phyloP scores from a whole-genome alignment of 2,797 vertebrate genomes.

The Coccyzus lansbergi region DNA sequence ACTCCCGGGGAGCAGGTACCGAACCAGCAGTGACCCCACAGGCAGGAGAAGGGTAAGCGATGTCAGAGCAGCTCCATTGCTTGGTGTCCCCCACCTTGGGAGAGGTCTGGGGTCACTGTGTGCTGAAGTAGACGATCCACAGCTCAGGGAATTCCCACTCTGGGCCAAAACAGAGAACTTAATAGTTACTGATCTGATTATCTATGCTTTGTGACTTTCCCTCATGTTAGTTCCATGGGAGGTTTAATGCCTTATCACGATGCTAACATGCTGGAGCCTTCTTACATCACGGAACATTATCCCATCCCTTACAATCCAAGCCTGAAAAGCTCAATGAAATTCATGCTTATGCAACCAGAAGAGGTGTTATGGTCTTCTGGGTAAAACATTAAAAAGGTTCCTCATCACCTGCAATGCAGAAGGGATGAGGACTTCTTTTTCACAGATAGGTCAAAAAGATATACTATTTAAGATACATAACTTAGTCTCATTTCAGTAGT shows the following conservation, averaged over 20 bases:
- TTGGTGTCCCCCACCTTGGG: rapidly evolving
- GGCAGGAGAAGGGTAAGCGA: neutral
- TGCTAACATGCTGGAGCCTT: neutral
- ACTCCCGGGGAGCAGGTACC: neutral
- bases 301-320: neutral
- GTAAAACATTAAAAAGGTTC: neutral
- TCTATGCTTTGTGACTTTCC: neutral
- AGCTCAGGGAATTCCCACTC: rapidly evolving
- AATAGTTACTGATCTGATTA: neutral
- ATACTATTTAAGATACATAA: neutral
- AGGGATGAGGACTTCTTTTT: neutral
- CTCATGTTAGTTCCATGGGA: neutral
- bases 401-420: neutral
- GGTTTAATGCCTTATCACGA: neutral
- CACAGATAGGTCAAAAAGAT: neutral
- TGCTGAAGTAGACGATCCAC: neutral
- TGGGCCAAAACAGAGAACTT: rapidly evolving
- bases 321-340: neutral
- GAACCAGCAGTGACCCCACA: rapidly evolving
- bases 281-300: neutral
- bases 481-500: neutral
- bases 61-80: too few species aligned
- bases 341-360: neutral
- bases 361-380: neutral
- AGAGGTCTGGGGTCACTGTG: rapidly evolving